Conservation (phyloP, 2,888 invertebrate species). For the Athalia circularis region DNA sequence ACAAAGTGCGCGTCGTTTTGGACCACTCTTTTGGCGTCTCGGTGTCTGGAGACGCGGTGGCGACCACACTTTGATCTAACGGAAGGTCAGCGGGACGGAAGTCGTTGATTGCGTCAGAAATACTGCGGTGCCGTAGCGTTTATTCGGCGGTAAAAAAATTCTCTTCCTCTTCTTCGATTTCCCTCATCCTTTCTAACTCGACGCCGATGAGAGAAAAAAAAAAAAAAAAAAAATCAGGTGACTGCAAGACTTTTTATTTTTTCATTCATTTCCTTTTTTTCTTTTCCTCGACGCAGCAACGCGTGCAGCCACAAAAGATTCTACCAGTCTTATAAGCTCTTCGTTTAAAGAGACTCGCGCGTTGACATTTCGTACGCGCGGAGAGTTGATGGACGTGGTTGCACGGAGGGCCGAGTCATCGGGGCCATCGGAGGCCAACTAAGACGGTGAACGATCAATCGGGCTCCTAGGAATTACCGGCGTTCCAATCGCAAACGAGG, state of each 20-base stretch:
- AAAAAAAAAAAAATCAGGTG: background rate
- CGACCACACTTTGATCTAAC: conserved; percentile 28
- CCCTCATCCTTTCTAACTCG: background rate
- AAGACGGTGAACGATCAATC: conserved; percentile 39
- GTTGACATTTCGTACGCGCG: conserved; percentile 40
- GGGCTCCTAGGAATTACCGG: conserved; percentile 29
- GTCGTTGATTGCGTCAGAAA: conserved; percentile 16
- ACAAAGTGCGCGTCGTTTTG: conserved; percentile 31
- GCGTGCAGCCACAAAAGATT: background rate
- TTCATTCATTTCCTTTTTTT: no score
- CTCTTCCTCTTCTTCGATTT: background rate
- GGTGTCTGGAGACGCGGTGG: conserved; percentile 13
- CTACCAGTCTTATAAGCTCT: background rate
- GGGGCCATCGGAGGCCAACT: conserved; percentile 39
- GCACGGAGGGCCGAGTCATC: conserved; percentile 34
- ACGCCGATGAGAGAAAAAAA: background rate
- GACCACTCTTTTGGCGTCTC: conserved; percentile 28
- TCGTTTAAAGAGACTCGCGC: conserved; percentile 7
- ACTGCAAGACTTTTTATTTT: background rate
- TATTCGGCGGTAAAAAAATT: no score
- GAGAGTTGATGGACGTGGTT: conserved; percentile 29
- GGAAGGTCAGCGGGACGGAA: conserved; percentile 35
- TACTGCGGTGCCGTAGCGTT: background rate
- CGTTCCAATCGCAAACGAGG: conserved; percentile 31
- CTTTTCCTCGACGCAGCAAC: background rate